Conservation (phyloP, 2,888 invertebrate genomes). For the Gandaritis pyraliata region DNA sequence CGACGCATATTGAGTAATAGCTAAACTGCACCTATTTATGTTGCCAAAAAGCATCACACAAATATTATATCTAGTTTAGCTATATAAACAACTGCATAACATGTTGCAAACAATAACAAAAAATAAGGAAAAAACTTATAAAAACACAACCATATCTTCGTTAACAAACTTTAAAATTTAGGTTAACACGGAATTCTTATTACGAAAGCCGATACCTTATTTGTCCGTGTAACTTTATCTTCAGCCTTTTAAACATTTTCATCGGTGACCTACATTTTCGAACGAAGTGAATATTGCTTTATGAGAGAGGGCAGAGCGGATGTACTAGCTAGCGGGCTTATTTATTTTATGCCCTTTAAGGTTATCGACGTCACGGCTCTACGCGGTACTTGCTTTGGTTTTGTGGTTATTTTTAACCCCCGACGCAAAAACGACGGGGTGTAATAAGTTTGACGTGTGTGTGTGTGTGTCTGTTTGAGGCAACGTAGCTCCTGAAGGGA, state of each 20-base stretch:
- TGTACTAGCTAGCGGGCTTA: conserved; percentile 25
- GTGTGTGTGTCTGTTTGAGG: no score
- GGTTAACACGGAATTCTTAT: conserved; percentile 20
- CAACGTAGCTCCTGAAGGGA: no score
- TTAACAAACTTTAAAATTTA: conserved; percentile 9
- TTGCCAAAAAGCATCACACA: no score
- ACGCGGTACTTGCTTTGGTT: neutral
- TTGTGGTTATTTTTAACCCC: no score
- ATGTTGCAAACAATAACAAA: neutral
- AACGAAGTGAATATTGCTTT: conserved; percentile 39
- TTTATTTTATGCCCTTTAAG: conserved; percentile 34
- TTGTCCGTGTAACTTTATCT: conserved; percentile 23
- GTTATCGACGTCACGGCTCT: conserved; percentile 26
- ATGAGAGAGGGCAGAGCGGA: conserved; percentile 26
- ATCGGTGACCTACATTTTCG: conserved; percentile 37
- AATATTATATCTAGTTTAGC: neutral
- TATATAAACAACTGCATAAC: neutral
- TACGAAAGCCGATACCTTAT: conserved; percentile 24
- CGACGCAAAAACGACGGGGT: no score
- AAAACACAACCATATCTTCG: conserved; percentile 2
- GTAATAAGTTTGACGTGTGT: no score
- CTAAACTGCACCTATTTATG: no score
- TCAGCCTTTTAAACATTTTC: conserved; percentile 24
- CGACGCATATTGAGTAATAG: no score
- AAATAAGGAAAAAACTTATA: neutral